These are phyloP conservation scores for Calephelis perditalis DNA, from an alignment of 2,888 invertebrate genomes.

Conservation along the genomic window DNA sequence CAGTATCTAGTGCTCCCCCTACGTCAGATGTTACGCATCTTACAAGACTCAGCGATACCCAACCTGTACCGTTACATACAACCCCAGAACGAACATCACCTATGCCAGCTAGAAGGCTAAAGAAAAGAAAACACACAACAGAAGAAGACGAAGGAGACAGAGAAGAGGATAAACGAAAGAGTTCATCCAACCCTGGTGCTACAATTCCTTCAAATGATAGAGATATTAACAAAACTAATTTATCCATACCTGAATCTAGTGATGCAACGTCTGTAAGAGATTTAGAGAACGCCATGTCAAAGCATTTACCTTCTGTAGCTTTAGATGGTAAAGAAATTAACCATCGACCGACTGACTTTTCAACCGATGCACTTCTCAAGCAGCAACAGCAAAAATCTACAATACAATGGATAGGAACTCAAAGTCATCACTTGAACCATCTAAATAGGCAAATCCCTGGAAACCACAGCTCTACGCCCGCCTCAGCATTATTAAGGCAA, in stretches of 20 bases:
- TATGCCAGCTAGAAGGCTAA: constrained; percentile 81
- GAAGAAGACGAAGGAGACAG: constrained; percentile 65
- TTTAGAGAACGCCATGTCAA: constrained; percentile 97
- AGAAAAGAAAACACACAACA: constrained; percentile 68
- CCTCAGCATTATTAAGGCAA: constrained; percentile 92
- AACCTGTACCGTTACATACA: constrained; percentile 63
- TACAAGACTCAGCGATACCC: constrained; percentile 61
- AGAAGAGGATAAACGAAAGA: constrained; percentile 67
- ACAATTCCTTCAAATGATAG: constrained; percentile 63
- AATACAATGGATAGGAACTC: constrained; percentile 96
- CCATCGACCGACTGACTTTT: constrained; percentile 90
- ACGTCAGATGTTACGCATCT: constrained; percentile 66
- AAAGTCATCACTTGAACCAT: constrained; percentile 81
- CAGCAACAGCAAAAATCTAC: constrained; percentile 87
- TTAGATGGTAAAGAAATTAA: constrained; percentile 75
- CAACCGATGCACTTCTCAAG: constrained; percentile 89
- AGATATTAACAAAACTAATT: constrained; percentile 58
- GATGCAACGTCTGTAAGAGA: constrained; percentile 89
- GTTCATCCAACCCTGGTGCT: constrained; percentile 62
- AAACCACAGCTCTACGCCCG: constrained; percentile 83
- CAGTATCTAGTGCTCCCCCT: constrained; percentile 62
- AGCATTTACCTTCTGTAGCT: constrained; percentile 85
- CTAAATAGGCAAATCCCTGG: constrained; percentile 79
- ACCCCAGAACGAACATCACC: constrained; percentile 71
- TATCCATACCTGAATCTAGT: constrained; percentile 58